A percentile compares a stretch with the other conserved stretches of the same genome.
Conservation (phyloP, 2,888 invertebrate genomes). For the Melangyna quadrimaculata region DNA sequence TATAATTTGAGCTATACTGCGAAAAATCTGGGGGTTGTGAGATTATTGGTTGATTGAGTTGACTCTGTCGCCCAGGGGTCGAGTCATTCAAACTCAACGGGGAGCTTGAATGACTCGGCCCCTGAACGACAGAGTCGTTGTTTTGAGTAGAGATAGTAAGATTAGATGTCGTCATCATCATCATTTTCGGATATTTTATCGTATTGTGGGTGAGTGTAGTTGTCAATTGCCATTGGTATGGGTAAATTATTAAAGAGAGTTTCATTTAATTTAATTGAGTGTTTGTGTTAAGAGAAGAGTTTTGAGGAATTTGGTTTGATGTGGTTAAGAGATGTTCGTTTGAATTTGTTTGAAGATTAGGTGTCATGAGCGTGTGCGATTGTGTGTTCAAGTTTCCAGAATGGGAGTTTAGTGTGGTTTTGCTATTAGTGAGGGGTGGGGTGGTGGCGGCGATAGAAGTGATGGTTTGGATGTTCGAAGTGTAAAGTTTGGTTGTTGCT, state of each 20-base stretch:
- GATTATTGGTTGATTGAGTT: neutral
- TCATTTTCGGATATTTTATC: neutral
- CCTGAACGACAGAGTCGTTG: neutral
- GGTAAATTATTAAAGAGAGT: neutral
- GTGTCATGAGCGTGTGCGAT: no score
- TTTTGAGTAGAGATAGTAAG: neutral
- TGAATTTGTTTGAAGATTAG: no score
- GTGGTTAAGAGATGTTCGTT: neutral
- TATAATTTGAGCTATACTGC: neutral
- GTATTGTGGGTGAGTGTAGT: no score
- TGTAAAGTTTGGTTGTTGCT: no score
- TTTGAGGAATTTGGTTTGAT: neutral
- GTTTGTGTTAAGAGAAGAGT: neutral
- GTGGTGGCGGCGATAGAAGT: neutral
- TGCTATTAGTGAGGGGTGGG: neutral
- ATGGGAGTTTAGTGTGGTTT: neutral
- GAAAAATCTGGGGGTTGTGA: neutral
- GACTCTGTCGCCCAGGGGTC: neutral
- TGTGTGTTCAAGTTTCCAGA: neutral
- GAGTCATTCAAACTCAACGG: neutral
- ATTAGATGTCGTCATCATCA: neutral
- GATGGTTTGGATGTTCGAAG: neutral
- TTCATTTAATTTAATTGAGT: neutral
- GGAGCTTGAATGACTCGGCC: neutral
- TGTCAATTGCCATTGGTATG: neutral